Base-by-base conservation (phyloP, 2,888 invertebrate species). In the Brenthis ino region DNA sequence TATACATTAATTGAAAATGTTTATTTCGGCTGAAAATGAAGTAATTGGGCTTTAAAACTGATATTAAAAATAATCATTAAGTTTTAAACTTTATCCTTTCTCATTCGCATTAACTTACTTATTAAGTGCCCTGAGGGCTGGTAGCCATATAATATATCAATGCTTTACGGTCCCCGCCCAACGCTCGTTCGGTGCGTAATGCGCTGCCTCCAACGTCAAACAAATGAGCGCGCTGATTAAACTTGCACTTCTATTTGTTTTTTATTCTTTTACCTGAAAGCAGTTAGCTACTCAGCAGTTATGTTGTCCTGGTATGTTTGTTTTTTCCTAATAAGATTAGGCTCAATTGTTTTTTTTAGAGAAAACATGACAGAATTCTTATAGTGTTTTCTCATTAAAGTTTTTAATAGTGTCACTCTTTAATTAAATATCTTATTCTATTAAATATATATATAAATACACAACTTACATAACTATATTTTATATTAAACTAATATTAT, bases 111-210 rank as follows among this genome's bases (percentile, higher is more conserved):
- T 89, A 90, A 89, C 88, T 88, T 87, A 86, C 87, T 88, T 89
- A 91, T 89, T 90, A 90, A 90, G 78, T 82, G 88, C 89, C 37
- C 91, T 81, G 84, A 81, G 85, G 89, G 90, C 82, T 89, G 89
- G 91, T 88, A 88, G 90, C 88, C 77, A 86, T 88, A 86, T 88
- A 86, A 89, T 88, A 89, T 86, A 86, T 89, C 88, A 77, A 87
- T 88, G 85, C 79, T 89, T 87, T 89, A 88, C 86, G 85, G 85
- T 70, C 57, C 73, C 84, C 91, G 90, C 92, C 91, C 87, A 80
- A 76, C 77, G 76, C 77, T 75, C 80, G 83, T 82, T 80, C 80
- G 77, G 76, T 75, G 76, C 75, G 78, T 77, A 78, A 79, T 84
- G 85, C 84, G 80, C 76, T 75, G 81, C 74, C 78, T 75, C 72